Percentiles rank a stretch among this genome's conserved stretches.
Conservation (phyloP, 2,797 vertebrate genomes). For the Phrynocephalus guinanensis region DNA sequence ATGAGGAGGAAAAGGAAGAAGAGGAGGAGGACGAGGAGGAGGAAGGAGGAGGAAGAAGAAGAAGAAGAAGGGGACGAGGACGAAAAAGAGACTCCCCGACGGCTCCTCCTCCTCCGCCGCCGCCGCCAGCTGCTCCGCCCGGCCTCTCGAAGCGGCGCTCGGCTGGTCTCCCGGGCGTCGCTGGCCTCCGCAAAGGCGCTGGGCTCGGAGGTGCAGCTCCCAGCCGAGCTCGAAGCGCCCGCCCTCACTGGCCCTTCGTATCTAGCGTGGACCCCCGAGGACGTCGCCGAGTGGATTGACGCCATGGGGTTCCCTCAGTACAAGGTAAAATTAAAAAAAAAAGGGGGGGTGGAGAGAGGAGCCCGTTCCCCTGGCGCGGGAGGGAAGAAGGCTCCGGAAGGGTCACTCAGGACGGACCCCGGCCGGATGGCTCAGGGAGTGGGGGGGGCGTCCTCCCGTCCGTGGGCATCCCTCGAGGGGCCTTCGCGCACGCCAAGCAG, state of each 20-base stretch:
- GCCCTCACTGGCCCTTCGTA: constrained; percentile 50
- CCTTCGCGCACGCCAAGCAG: too few relatives aligned
- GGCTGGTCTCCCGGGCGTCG: neutral
- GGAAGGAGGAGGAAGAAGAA: neutral
- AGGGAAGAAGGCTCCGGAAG: too few relatives aligned
- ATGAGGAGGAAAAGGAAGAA: rapidly evolving
- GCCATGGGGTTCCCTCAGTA: constrained; percentile 88
- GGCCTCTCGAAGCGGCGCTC: neutral
- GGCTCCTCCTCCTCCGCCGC: constrained; percentile 5
- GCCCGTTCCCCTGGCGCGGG: neutral
- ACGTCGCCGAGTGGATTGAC: constrained; percentile 86
- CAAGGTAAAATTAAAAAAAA: constrained; percentile 73
- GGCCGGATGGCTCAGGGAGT: too few relatives aligned
- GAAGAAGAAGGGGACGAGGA: constrained; percentile 6
- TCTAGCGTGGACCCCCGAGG: constrained; percentile 81
- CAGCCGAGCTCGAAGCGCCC: rapidly evolving
- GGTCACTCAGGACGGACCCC: too few relatives aligned
- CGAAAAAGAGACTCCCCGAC: constrained; percentile 19
- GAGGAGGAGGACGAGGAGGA: rapidly evolving
- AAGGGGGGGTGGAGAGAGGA: neutral
- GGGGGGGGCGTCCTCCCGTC: too few relatives aligned
- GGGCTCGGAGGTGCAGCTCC: rapidly evolving
- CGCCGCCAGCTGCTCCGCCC: rapidly evolving
- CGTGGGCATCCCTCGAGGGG: neutral
- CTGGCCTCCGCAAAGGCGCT: rapidly evolving